Conservation (phyloP, 2,888 invertebrate genomes). For the Macaria liturata region DNA sequence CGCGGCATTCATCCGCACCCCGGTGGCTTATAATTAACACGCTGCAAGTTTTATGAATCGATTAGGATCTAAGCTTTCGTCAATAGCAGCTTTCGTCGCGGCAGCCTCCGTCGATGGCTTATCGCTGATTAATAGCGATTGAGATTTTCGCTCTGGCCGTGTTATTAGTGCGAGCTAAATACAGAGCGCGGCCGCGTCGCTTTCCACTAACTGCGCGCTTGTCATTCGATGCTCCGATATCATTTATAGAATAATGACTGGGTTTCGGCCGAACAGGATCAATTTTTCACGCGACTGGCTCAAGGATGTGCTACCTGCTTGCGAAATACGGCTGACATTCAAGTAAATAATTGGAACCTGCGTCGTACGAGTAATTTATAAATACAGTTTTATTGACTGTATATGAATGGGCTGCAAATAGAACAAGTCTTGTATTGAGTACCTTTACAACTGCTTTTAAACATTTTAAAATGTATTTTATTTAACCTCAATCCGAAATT, state of each 20-base stretch:
- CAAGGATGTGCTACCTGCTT: conserved; percentile 2
- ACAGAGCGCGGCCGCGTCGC: conserved; percentile 54
- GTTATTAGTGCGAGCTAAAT: conserved; percentile 74
- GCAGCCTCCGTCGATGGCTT: conserved; percentile 66
- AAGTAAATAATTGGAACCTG: not conserved
- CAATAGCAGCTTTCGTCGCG: conserved; percentile 79
- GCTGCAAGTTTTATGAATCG: conserved; percentile 81
- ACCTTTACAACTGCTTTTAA: too few relatives aligned
- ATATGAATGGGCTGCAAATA: too few relatives aligned
- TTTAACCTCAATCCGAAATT: too few relatives aligned
- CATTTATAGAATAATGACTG: conserved; percentile 46
- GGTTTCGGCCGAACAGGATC: conserved; percentile 23
- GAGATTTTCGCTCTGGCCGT: conserved; percentile 75
- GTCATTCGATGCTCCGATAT: conserved; percentile 64
- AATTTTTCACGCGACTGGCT: conserved; percentile 25
- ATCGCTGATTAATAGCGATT: conserved; percentile 80
- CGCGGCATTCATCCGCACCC: conserved; percentile 58
- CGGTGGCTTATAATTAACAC: conserved; percentile 84
- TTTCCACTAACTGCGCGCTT: conserved; percentile 71
- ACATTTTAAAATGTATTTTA: too few relatives aligned
- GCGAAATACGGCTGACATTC: too few relatives aligned
- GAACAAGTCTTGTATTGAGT: too few relatives aligned
- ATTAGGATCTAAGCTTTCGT: conserved; percentile 83
- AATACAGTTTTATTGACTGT: not conserved
- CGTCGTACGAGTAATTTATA: not conserved